phyloP scores from a whole-genome alignment of 2,113 vertebrate genomes.

The Pseudopodoces humilis region DNA sequence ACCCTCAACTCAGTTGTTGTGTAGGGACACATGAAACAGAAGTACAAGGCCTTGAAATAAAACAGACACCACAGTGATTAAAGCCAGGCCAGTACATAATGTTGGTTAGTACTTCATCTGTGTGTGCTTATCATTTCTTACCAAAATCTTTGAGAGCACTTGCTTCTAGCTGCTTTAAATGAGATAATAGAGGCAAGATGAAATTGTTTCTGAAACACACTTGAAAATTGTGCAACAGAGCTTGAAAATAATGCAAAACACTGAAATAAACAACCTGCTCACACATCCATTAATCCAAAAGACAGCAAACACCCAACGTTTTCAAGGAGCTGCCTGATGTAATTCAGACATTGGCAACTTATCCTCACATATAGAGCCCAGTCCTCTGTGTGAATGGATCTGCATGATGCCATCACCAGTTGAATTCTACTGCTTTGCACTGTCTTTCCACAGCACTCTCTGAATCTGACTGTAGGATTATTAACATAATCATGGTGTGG shows the following conservation, averaged over 20 bases:
- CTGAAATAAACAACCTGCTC: not conserved
- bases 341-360: not conserved
- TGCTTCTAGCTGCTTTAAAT: not conserved
- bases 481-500: not conserved
- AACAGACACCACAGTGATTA: not conserved
- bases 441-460: not conserved
- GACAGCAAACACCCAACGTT: not conserved
- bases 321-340: not conserved
- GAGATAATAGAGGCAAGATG: not conserved
- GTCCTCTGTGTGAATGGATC: not conserved
- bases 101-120: not conserved
- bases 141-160: not conserved
- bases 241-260: not conserved
- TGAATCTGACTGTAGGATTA: not conserved
- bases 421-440: not conserved
- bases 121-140: not conserved
- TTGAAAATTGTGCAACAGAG: not conserved
- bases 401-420: not conserved
- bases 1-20: not conserved
- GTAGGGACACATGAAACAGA: not conserved
- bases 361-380: not conserved
- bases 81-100: not conserved
- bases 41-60: not conserved
- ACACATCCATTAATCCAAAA: not conserved
- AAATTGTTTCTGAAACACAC: not conserved